Base-by-base conservation (phyloP, 1,140 invertebrate genomes). In the Ladona fulva region DNA sequence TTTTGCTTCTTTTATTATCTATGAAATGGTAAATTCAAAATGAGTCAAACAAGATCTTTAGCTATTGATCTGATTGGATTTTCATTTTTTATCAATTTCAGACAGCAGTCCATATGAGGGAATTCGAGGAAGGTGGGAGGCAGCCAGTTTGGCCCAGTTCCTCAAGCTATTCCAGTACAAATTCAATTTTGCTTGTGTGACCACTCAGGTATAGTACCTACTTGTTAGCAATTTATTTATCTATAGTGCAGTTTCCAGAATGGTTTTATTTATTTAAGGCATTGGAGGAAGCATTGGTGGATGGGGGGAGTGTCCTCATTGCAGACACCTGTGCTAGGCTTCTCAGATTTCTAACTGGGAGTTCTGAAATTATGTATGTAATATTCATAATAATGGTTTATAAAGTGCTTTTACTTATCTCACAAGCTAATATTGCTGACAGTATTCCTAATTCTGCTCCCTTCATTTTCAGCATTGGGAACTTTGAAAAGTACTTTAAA, bases 111-210 rank as follows among this genome's bases (percentile, higher is more conserved):
- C 81, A 80, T 81, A 81, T 81, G 81, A 82, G 42, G 75, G 77
- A 78, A 81, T 81, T 80, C 81, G 81, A 80, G 80, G 81, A 75
- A 79, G 82, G 80, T 82, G 81, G 81, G 80, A 82, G 81, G 79
- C 81, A 77, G 81, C 80, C 77, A 81, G 80, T 76, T 79, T 82
- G 78, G 78, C 80, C 80, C 80, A 82, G 78, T 82, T 82, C 78
- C 78, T 82, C 52, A 80, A 80, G 77, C 76, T 82, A 29, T 82
- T 82, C 77, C 80, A 81, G 76, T 79, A 79, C 77, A 82, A 82
- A 79, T 82, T 82, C 78, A 79, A 80, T 76, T 82, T 82, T 75
- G 76, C 73, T 44, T 76, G 80, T 66, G 59, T 82, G 77, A 81
- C 77, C 10, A 80, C 80, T 75, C 80, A 81, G 80, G 81, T 82